phyloP scores from a whole-genome alignment of 1,140 invertebrate species.

The Zaprionus ornatus region DNA sequence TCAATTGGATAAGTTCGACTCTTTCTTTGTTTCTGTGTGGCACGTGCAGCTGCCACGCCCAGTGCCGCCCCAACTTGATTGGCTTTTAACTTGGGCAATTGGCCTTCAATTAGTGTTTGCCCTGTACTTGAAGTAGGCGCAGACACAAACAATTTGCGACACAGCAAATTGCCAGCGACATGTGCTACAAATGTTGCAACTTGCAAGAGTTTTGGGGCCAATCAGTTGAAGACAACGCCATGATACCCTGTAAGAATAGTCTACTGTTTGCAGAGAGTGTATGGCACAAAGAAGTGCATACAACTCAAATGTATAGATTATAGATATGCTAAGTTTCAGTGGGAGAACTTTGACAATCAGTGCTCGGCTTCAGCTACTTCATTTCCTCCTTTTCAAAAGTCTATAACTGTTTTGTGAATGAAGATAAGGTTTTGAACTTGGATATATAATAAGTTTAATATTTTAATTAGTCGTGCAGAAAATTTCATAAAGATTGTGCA shows the following conservation, averaged over 20 bases:
- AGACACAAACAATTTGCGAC: slow-evolving; percentile 64
- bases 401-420: background rate
- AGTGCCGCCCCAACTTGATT: slow-evolving; percentile 8
- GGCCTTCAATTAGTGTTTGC: slow-evolving; percentile 72
- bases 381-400: too few species aligned
- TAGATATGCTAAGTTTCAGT: too few species aligned
- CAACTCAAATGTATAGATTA: too few species aligned
- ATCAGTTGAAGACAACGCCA: slow-evolving; percentile 37
- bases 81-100: slow-evolving; percentile 1
- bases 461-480: background rate
- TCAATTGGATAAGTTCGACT: background rate
- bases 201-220: slow-evolving; percentile 23
- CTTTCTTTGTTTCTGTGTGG: background rate
- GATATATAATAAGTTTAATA: background rate
- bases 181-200: slow-evolving; percentile 49
- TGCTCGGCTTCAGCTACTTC: too few species aligned
- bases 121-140: slow-evolving; percentile 49
- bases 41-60: slow-evolving; percentile 33
- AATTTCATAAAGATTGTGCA: background rate
- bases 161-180: slow-evolving; percentile 65
- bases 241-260: slow-evolving; percentile 19
- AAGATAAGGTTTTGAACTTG: background rate
- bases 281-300: background rate
- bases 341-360: too few species aligned
- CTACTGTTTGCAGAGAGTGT: too few species aligned